A percentile compares a stretch with the other conserved stretches of the same genome.
These are phyloP conservation scores for Lepidocyrtoides sp. DNA, from an alignment of 2,888 invertebrate species.

Conservation along the genomic window DNA sequence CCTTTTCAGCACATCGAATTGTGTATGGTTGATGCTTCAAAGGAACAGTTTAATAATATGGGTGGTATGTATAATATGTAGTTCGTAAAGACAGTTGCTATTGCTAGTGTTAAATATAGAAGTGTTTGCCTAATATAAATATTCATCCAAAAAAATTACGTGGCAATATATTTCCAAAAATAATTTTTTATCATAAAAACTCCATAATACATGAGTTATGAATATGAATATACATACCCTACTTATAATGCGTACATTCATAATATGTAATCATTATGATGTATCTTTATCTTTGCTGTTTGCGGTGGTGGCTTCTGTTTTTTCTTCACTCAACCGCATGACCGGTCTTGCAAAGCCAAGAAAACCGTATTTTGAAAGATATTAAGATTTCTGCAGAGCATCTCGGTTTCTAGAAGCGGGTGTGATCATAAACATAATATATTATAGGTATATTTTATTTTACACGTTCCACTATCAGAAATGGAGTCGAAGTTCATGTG, in stretches of 20 bases:
- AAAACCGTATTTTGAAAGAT: slow-evolving; percentile 50
- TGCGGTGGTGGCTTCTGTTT: slow-evolving; percentile 64
- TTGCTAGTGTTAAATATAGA: too few relatives aligned
- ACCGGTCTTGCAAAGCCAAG: slow-evolving; percentile 48
- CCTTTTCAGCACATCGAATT: background rate
- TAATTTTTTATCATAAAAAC: slow-evolving; percentile 68
- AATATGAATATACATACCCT: background rate
- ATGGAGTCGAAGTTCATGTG: slow-evolving; percentile 64
- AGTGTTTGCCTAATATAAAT: too few relatives aligned
- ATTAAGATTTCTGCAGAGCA: slow-evolving; percentile 20
- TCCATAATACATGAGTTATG: slow-evolving; percentile 30
- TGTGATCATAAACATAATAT: slow-evolving; percentile 59
- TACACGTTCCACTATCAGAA: background rate
- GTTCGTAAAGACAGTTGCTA: too few relatives aligned
- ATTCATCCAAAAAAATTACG: background rate
- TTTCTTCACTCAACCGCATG: slow-evolving; percentile 70
- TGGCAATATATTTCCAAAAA: slow-evolving; percentile 51
- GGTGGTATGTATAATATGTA: too few relatives aligned
- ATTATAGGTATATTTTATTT: slow-evolving; percentile 7
- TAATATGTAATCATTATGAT: background rate
- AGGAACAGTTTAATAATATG: too few relatives aligned
- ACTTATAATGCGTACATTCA: slow-evolving; percentile 15
- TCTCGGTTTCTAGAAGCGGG: background rate
- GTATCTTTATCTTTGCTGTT: slow-evolving; percentile 10
- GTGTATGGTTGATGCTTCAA: too few relatives aligned